These are phyloP conservation scores for pig (Sus scrofa) DNA, from an alignment of 2,113 vertebrate species.

Conservation along the genomic window DNA sequence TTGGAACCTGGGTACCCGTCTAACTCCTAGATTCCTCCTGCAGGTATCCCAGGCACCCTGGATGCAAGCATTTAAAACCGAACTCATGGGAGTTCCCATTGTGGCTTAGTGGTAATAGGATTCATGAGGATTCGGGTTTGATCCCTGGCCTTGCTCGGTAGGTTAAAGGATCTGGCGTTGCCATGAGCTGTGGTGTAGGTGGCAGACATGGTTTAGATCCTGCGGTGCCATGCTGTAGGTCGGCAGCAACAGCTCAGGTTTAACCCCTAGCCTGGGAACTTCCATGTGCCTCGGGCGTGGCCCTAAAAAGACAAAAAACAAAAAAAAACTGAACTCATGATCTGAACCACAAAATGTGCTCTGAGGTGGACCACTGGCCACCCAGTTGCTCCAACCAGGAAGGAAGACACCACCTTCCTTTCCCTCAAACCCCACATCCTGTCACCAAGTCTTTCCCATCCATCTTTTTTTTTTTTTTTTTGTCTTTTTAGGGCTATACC, in stretches of 20 bases:
- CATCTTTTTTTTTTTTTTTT: no score
- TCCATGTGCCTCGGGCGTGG: no score
- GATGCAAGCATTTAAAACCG: background rate
- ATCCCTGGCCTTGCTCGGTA: background rate
- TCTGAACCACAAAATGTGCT: background rate
- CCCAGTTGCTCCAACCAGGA: background rate
- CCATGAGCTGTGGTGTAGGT: no score
- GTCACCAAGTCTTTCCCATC: background rate
- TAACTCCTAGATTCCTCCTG: background rate
- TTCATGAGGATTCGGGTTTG: background rate
- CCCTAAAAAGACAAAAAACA: no score
- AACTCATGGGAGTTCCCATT: background rate
- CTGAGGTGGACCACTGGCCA: background rate
- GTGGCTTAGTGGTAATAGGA: background rate
- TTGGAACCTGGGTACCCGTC: background rate
- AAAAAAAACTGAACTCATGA: background rate
- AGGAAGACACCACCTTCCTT: background rate
- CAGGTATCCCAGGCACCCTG: background rate
- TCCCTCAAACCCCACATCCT: background rate
- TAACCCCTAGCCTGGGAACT: no score
- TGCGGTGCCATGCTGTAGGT: no score
- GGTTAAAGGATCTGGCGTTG: no score
- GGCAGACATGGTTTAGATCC: no score
- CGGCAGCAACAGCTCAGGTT: no score
- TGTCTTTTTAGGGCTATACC: no score